Percentiles rank a stretch among this genome's conserved stretches.
Conservation (phyloP, 2,797 vertebrate genomes). For the Pelochelys cantorii region DNA sequence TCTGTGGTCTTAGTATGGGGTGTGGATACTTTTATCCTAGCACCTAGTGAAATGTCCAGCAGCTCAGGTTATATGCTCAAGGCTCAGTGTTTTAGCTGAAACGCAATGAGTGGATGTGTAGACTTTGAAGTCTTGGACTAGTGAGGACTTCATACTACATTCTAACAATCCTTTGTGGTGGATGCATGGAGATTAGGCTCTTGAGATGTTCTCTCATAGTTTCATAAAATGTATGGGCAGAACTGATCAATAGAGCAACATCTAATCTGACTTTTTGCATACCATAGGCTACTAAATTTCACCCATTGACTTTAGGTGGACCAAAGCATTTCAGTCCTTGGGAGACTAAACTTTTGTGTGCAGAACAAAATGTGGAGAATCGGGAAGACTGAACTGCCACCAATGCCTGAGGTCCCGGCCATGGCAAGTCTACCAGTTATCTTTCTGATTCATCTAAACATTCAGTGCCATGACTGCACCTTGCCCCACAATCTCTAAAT, state of each 20-base stretch:
- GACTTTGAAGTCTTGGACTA: conserved; percentile 16
- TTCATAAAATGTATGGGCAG: not conserved
- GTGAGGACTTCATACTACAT: not conserved
- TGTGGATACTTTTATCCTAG: not conserved
- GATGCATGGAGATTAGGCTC: not conserved
- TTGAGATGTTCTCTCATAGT: not conserved
- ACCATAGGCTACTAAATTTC: not conserved
- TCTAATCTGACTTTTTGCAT: not conserved
- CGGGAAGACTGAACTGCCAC: not conserved
- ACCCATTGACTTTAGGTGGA: not conserved
- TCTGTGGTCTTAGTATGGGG: not conserved
- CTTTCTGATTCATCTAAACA: not conserved
- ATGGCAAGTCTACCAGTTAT: not conserved
- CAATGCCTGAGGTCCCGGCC: not conserved
- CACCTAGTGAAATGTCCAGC: not conserved
- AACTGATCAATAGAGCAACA: not conserved
- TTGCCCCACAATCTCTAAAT: not conserved
- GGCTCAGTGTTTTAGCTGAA: not conserved
- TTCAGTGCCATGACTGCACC: not conserved
- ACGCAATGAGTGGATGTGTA: not conserved
- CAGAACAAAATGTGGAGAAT: not conserved
- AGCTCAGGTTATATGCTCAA: not conserved
- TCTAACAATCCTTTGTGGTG: not conserved
- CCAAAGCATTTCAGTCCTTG: not conserved
- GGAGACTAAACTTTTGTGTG: not conserved